phyloP scores from a whole-genome alignment of 2,113 vertebrate species.

The Gallinago jamesoni region DNA sequence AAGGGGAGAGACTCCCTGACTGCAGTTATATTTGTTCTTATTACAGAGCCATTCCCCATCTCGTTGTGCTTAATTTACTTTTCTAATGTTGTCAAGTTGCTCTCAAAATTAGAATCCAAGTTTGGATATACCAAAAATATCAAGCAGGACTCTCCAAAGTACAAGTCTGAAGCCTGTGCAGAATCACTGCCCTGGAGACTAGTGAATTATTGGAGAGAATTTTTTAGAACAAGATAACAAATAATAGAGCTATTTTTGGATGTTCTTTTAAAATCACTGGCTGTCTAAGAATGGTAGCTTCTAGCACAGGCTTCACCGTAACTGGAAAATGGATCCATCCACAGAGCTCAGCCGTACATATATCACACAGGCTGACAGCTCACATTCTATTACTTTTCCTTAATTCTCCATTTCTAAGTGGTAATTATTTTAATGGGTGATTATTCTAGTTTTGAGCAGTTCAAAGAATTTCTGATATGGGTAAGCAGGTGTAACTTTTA shows the following conservation, averaged over 20 bases:
- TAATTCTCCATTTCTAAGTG: slow-evolving; percentile 8
- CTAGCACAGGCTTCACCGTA: slow-evolving; percentile 1
- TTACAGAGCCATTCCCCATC: not conserved
- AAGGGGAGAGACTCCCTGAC: not conserved
- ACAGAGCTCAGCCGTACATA: not conserved
- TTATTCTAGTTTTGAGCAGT: not conserved
- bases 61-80: not conserved
- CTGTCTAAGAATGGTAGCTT: not conserved
- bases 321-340: slow-evolving; percentile 8
- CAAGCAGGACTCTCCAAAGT: not conserved
- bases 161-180: not conserved
- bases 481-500: not conserved
- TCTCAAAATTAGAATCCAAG: slow-evolving; percentile 24
- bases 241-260: slow-evolving; percentile 27
- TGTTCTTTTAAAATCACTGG: not conserved
- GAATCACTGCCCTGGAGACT: not conserved
- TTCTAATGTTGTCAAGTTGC: not conserved
- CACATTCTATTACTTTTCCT: not conserved
- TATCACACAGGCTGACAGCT: not conserved
- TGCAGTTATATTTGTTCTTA: not conserved
- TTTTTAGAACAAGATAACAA: not conserved
- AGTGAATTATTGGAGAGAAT: not conserved
- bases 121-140: not conserved
- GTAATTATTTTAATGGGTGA: slow-evolving; percentile 17
- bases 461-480: not conserved